Evolutionary conservation across 2,888 invertebrate species (phyloP).

Genomic region (Drosophila histrio): DNA sequence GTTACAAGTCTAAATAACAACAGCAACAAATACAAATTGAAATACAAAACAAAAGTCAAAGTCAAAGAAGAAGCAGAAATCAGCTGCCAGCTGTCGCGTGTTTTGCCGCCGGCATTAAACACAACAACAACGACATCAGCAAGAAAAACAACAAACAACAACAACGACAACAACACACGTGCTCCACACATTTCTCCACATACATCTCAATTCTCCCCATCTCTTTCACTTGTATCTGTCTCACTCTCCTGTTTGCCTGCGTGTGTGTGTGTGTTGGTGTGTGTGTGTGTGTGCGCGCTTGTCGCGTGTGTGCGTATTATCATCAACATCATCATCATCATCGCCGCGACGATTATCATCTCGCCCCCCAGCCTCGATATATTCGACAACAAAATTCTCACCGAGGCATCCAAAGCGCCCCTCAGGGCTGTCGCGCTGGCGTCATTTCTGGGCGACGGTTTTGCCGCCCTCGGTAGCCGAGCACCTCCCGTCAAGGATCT

Average conservation of each 20-base stretch:
- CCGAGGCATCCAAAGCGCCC: conserved; percentile 85
- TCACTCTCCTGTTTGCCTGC: not conserved
- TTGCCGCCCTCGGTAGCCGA: conserved; percentile 84
- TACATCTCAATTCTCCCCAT: not conserved
- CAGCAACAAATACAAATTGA: conserved; percentile 12
- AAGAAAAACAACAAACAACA: conserved; percentile 9
- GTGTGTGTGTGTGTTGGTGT: conserved; percentile 12
- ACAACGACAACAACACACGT: conserved; percentile 54
- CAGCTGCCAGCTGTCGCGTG: conserved; percentile 52
- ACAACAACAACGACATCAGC: conserved; percentile 25
- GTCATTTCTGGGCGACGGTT: conserved; percentile 85
- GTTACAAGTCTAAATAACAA: conserved; percentile 16
- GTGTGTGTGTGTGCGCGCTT: conserved; percentile 6
- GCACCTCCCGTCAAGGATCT: conserved; percentile 85
- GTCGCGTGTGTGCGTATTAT: conserved; percentile 17
- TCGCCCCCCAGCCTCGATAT: conserved; percentile 63
- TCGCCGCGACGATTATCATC: conserved; percentile 36
- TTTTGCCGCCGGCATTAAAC: conserved; percentile 64
- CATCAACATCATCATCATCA: conserved; percentile 17
- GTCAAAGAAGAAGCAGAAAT: conserved; percentile 13
- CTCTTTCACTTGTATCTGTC: not conserved
- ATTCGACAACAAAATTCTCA: conserved; percentile 84
- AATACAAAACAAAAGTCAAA: not conserved
- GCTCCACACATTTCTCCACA: conserved; percentile 37
- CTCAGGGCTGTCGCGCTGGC: conserved; percentile 85